Base-by-base conservation (phyloP, 2,888 invertebrate genomes). In the Omphaloscelis lunosa region DNA sequence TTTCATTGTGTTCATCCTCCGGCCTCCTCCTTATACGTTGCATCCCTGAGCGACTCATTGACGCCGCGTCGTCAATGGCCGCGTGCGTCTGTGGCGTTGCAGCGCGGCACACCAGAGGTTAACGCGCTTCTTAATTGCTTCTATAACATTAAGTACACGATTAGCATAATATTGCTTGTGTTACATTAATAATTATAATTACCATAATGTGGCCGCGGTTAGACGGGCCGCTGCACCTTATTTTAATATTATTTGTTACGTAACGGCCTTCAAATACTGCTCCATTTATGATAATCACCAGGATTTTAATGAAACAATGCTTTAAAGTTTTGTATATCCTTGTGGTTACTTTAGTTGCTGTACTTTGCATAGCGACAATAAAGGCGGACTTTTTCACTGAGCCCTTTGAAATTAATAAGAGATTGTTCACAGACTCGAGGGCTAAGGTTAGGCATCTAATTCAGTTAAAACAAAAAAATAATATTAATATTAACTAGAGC, bases 101-200 rank as follows among this genome's bases (percentile, higher is more conserved):
- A 56, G 66, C 66, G 75, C 65, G 56, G 39, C 27, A 41, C 27
- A 45, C 48, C 27, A 27, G 77, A 77, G 88, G 88, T 86, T 74
- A 86, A 86, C 86, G 90, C 83, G 87, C 83, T 90, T 82, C 85
- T 88, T 91, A 91, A 90, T 91, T 89, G 88, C 85, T 83, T 79
- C 83, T 89, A 71, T 80, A 76, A 75, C 62, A 79, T 89, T 90
- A 90, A 88, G 84, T 86, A 71, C 69, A 75, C 80, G 73, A 90
- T 91, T 91, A 90, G 85, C 91, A 91, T 91, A 90, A 86, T 87
- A 86, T 83, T 71, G 75, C 79, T 82, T 86, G 71, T 83, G 83
- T 86, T 79, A 86, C 83, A 86, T 90, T 90, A 88, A 88, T 89
- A 88, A 81, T 81, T 78, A 77, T 82, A 75, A 91, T 91, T 90